A percentile compares a stretch with the other conserved stretches of the same genome.
Conservation (phyloP, 2,113 vertebrate genomes). For the Pedetes capensis region DNA sequence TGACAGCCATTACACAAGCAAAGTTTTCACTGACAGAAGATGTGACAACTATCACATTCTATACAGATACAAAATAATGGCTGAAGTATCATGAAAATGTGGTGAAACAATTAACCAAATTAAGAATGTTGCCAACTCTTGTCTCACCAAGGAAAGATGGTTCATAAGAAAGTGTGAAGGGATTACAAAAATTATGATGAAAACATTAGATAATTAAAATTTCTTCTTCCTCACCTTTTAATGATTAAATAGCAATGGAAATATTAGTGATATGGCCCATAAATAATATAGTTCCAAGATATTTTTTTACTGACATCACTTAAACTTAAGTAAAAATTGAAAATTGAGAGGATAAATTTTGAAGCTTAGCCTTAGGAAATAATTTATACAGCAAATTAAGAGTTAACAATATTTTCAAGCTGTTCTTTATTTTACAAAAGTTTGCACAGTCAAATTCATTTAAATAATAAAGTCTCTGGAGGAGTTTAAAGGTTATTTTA, state of each 20-base stretch:
- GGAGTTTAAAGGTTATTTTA: neutral
- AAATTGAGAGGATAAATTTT: neutral
- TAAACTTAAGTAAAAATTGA: neutral
- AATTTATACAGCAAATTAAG: neutral
- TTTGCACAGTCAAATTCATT: neutral
- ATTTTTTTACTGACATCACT: neutral
- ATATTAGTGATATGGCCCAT: neutral
- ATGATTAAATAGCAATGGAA: neutral
- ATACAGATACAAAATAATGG: neutral
- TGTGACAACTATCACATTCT: neutral
- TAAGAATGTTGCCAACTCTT: neutral
- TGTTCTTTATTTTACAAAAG: conserved; percentile 10
- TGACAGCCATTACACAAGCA: neutral
- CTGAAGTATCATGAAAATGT: neutral
- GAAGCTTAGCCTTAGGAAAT: neutral
- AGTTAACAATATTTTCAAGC: conserved; percentile 1
- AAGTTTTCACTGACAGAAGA: neutral
- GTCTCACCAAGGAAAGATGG: neutral
- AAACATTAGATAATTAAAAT: neutral
- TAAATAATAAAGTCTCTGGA: neutral
- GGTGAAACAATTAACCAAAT: neutral
- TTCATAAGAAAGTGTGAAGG: neutral
- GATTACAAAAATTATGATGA: neutral
- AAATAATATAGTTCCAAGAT: neutral
- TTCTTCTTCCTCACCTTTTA: neutral